phyloP scores from a whole-genome alignment of 2,113 vertebrate genomes.

The Sinocyclocheilus anshuiensis region DNA sequence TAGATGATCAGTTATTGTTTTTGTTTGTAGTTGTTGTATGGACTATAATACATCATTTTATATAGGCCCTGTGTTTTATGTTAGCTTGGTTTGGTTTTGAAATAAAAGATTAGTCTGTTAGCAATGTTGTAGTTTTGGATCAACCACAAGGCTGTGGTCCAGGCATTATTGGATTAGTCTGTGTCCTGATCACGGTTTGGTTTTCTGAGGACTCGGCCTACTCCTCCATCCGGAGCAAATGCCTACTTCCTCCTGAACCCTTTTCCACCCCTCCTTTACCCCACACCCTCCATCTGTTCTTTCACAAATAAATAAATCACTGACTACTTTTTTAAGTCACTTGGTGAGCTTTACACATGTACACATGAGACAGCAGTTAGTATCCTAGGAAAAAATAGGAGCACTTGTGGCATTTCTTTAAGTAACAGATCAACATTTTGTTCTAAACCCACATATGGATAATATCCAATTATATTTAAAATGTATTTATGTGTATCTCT shows the following conservation, averaged over 20 bases:
- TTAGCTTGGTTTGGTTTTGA: neutral
- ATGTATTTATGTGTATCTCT: neutral
- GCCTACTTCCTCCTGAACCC: neutral
- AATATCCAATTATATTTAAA: neutral
- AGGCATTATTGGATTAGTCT: constrained; percentile 21
- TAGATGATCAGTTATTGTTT: neutral
- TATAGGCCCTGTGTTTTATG: neutral
- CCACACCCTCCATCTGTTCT: constrained; percentile 4
- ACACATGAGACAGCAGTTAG: neutral
- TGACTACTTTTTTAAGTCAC: neutral
- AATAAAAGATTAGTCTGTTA: neutral
- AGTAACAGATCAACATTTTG: neutral
- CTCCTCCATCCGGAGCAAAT: no score
- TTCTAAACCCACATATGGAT: no score
- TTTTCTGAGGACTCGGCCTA: constrained; percentile 14
- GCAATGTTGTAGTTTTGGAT: neutral
- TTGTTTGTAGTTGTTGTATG: neutral
- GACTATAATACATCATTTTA: neutral
- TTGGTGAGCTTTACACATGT: neutral
- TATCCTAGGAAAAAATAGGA: neutral
- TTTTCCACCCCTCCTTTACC: neutral
- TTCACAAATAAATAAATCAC: neutral
- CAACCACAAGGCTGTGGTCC: neutral
- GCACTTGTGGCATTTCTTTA: neutral
- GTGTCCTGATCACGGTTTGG: constrained; percentile 14